Percentiles rank a stretch among this genome's conserved stretches.
Conservation (phyloP, 2,888 invertebrate genomes). For the Blastobasis lacticolella region DNA sequence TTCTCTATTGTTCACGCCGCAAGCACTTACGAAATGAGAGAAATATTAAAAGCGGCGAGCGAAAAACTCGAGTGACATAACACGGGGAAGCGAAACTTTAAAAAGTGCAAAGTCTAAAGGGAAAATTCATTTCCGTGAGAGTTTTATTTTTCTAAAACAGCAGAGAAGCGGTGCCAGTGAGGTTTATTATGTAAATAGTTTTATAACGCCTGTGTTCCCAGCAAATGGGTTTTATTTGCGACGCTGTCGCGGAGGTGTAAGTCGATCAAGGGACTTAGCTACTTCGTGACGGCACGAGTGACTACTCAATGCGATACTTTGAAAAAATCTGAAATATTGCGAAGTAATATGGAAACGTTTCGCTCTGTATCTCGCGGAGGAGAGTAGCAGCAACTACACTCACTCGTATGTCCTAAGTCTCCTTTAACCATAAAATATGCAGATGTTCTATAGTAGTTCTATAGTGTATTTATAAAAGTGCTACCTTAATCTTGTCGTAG, state of each 20-base stretch:
- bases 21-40: background rate
- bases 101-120: constrained; percentile 9
- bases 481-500: too few relatives aligned
- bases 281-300: background rate
- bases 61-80: too few relatives aligned
- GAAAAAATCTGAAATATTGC: too few relatives aligned
- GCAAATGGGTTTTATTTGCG: constrained; percentile 28
- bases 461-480: too few relatives aligned
- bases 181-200: constrained; percentile 30
- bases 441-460: too few relatives aligned
- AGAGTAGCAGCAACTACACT: too few relatives aligned
- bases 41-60: background rate
- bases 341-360: too few relatives aligned
- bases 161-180: constrained; percentile 6
- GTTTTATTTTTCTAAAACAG: constrained; percentile 12
- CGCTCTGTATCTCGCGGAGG: too few relatives aligned
- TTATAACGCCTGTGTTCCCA: constrained; percentile 25
- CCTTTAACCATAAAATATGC: too few relatives aligned
- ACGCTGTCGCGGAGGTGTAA: constrained; percentile 18
- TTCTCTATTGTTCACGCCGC: background rate
- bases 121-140: constrained; percentile 20
- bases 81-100: constrained; percentile 13
- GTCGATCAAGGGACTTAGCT: constrained; percentile 21
- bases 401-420: too few relatives aligned
- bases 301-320: too few relatives aligned